Conservation (phyloP, 2,797 vertebrate species). For the Centropyge bicolor region DNA sequence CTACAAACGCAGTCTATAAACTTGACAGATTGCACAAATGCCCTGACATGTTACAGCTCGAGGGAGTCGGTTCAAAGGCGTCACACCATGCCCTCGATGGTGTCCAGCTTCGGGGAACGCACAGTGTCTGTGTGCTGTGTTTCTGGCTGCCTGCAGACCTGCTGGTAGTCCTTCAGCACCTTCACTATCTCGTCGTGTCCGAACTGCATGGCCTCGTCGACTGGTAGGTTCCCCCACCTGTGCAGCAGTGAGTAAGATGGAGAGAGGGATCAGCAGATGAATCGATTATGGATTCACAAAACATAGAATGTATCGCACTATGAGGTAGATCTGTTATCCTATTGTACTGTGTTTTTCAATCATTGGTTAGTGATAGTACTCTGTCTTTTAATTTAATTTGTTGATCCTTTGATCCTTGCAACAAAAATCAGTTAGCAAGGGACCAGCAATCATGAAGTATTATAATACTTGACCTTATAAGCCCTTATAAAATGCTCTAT, state of each 20-base stretch:
- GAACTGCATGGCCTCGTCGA: conserved; percentile 89
- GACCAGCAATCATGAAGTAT: no score
- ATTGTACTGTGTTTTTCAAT: no score
- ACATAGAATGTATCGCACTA: not conserved
- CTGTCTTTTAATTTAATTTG: no score
- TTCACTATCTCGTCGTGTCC: conserved; percentile 85
- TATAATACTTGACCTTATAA: no score
- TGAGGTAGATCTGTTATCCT: not conserved
- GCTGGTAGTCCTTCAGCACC: conserved; percentile 87
- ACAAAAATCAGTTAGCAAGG: no score
- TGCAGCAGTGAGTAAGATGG: not conserved
- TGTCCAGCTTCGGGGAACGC: conserved; percentile 72
- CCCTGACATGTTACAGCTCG: not conserved
- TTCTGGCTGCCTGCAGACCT: conserved; percentile 71
- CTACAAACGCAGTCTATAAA: not conserved
- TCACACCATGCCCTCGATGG: conserved; percentile 78
- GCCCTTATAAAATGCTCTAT: no score
- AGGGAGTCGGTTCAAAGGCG: not conserved
- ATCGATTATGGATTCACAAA: not conserved
- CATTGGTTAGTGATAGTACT: no score
- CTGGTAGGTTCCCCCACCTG: conserved; percentile 91
- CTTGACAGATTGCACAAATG: conserved; percentile 30
- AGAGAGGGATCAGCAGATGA: not conserved
- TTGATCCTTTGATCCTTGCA: no score
- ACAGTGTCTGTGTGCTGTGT: conserved; percentile 46